phyloP scores from a whole-genome alignment of 2,888 invertebrate species.

The Stenchaetothrips biformis region DNA sequence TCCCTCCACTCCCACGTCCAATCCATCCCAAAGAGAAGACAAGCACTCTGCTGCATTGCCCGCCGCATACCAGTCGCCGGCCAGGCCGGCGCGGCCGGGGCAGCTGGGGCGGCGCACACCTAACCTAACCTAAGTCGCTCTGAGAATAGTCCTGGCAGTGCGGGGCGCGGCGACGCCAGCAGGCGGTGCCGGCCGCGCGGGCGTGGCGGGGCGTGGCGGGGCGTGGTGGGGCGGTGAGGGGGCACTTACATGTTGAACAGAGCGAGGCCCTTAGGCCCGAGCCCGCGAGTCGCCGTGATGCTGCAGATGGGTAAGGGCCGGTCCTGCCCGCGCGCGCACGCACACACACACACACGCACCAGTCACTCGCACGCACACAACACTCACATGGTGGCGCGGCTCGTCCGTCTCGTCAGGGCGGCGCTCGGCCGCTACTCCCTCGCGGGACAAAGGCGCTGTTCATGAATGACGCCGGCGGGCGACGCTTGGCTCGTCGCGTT shows the following conservation, averaged over 20 bases:
- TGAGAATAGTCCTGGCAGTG: neutral
- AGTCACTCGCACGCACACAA: neutral
- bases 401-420: neutral
- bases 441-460: neutral
- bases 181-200: neutral
- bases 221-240: neutral
- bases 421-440: neutral
- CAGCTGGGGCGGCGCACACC: too few relatives aligned
- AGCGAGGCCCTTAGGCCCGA: neutral
- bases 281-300: too few relatives aligned
- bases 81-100: too few relatives aligned
- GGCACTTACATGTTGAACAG: neutral
- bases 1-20: too few relatives aligned
- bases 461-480: neutral
- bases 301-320: neutral
- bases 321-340: neutral
- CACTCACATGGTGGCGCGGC: neutral
- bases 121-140: neutral
- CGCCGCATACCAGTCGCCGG: too few relatives aligned
- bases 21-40: too few relatives aligned
- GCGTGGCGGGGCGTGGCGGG: neutral
- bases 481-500: neutral
- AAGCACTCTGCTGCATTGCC: too few relatives aligned
- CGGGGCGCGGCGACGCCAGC: too few relatives aligned
- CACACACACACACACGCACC: neutral